Conservation (phyloP, 1,140 invertebrate species). For the Mactra quadrangularis region DNA sequence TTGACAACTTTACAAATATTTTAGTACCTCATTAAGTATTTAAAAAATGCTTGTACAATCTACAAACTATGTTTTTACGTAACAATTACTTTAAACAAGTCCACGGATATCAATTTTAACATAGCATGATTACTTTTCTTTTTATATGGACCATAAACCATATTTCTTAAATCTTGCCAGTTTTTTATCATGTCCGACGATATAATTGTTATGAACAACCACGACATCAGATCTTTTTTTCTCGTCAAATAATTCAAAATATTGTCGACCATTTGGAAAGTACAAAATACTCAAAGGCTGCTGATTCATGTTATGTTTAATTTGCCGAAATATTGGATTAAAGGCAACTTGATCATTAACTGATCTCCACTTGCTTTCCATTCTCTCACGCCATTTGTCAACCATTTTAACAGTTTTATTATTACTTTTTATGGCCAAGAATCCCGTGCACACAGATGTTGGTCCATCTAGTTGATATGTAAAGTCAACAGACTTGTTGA, state of each 20-base stretch:
- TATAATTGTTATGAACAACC: conserved; percentile 34
- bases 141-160: too few relatives aligned
- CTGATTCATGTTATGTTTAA: background rate
- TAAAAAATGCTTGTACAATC: too few relatives aligned
- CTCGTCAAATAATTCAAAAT: background rate
- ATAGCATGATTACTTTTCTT: too few relatives aligned
- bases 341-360: background rate
- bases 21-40: too few relatives aligned
- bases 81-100: too few relatives aligned
- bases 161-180: background rate
- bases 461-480: background rate
- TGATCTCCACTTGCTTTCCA: background rate
- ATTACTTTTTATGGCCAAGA: background rate
- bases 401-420: background rate
- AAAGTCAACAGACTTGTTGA: background rate
- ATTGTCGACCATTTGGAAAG: background rate
- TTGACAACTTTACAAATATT: too few relatives aligned
- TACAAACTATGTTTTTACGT: too few relatives aligned
- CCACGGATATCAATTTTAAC: too few relatives aligned
- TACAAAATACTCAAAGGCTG: background rate
- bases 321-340: background rate
- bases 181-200: conserved; percentile 14
- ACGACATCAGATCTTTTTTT: background rate
- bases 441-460: background rate
- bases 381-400: background rate